phyloP scores from a whole-genome alignment of 2,113 vertebrate genomes.

The Bungarus multicinctus region DNA sequence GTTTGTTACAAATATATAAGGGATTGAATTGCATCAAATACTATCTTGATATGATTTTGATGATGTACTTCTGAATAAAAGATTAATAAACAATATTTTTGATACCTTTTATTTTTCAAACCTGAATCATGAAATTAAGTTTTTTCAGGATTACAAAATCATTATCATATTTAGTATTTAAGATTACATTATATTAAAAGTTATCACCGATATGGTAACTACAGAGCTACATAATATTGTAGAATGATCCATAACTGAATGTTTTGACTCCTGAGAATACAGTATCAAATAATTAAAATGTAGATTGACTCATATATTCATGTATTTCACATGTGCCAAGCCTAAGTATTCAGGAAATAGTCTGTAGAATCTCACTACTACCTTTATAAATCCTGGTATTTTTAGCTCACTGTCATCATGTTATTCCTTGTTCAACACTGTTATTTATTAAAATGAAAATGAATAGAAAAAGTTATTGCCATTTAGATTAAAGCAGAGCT shows the following conservation, averaged over 20 bases:
- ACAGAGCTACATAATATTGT: not conserved
- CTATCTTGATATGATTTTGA: not conserved
- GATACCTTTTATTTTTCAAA: not conserved
- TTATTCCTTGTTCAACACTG: not conserved
- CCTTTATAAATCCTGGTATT: not conserved
- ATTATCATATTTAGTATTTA: not conserved
- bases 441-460: not conserved
- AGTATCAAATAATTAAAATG: not conserved
- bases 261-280: not conserved
- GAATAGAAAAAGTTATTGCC: not conserved
- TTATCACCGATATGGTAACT: not conserved
- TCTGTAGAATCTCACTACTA: not conserved
- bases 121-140: not conserved
- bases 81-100: not conserved
- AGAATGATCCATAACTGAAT: not conserved
- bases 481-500: conserved; percentile 1
- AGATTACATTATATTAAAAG: not conserved
- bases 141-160: not conserved
- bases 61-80: not conserved
- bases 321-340: not conserved
- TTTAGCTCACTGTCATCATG: not conserved
- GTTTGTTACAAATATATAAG: not conserved
- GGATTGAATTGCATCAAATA: not conserved
- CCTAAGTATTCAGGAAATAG: not conserved
- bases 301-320: not conserved